Conservation (phyloP, 2,113 vertebrate genomes). For the Probosciger aterrimus region DNA sequence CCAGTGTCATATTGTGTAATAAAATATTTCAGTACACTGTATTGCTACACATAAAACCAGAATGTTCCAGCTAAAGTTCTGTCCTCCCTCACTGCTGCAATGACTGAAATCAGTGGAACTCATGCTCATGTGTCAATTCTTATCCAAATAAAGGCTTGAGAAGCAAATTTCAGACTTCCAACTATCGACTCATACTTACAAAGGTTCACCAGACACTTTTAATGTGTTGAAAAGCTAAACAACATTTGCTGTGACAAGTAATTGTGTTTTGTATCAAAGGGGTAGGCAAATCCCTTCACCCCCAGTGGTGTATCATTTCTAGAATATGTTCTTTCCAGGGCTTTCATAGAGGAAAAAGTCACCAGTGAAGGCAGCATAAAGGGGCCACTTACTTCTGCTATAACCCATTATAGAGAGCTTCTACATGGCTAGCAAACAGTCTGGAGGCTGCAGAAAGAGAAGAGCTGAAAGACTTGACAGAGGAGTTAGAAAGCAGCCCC, state of each 20-base stretch:
- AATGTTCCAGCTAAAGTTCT: neutral
- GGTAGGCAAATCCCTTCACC: neutral
- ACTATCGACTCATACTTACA: neutral
- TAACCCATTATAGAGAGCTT: neutral
- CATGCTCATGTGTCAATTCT: neutral
- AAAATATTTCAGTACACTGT: neutral
- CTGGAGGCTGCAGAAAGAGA: neutral
- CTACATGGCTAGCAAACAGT: neutral
- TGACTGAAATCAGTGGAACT: neutral
- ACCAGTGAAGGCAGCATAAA: neutral
- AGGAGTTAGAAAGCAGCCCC: neutral
- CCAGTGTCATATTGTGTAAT: neutral
- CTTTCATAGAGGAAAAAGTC: neutral
- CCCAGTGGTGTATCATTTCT: neutral
- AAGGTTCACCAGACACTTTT: neutral
- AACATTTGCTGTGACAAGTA: neutral
- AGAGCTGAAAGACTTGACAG: neutral
- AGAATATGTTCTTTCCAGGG: neutral
- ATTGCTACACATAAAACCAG: neutral
- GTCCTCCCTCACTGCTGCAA: neutral
- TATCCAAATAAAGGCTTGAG: neutral
- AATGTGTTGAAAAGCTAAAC: neutral
- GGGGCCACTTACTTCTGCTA: neutral
- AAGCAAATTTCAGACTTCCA: neutral
- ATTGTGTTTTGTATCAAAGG: neutral